Percentiles rank a stretch among this genome's conserved stretches.
Evolutionary conservation across 2,888 invertebrate species (phyloP).

Genomic region (Incurvaria masculella): DNA sequence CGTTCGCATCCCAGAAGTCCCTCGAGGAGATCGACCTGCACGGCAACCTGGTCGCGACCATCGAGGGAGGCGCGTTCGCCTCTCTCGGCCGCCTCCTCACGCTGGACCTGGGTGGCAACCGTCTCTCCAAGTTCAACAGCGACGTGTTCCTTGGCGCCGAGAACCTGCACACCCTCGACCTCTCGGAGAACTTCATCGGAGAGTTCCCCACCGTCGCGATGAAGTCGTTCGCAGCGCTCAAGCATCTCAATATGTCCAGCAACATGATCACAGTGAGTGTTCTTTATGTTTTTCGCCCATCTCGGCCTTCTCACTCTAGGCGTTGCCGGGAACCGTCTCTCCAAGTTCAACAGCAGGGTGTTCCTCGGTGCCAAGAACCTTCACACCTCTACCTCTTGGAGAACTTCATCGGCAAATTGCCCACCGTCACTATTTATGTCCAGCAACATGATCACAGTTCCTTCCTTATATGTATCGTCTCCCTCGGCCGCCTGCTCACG

Average conservation of each 20-base stretch:
- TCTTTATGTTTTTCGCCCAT: no score
- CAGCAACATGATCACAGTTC: constrained; percentile 71
- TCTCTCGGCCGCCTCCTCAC: constrained; percentile 64
- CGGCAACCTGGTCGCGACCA: constrained; percentile 68
- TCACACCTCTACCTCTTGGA: no score
- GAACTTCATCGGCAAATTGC: no score
- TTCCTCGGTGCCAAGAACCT: constrained; percentile 75
- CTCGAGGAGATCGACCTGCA: constrained; percentile 77
- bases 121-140: constrained; percentile 76
- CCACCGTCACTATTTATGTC: no score
- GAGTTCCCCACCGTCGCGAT: constrained; percentile 79
- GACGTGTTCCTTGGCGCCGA: constrained; percentile 78
- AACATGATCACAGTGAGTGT: constrained; percentile 78
- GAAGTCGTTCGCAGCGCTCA: constrained; percentile 65
- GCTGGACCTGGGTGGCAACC: constrained; percentile 74
- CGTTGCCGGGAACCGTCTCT: constrained; percentile 74
- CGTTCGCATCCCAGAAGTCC: constrained; percentile 67
- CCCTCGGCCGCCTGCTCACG: constrained; percentile 62
- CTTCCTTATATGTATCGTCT: constrained; percentile 66
- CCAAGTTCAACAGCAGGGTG: constrained; percentile 79
- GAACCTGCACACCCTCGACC: constrained; percentile 73
- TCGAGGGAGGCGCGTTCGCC: constrained; percentile 74
- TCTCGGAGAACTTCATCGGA: constrained; percentile 82
- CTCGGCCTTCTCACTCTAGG: constrained; percentile 67
- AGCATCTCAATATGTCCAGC: constrained; percentile 76